Base-by-base conservation (phyloP, 2,797 vertebrate genomes). In the Dromococcyx pavoninus region DNA sequence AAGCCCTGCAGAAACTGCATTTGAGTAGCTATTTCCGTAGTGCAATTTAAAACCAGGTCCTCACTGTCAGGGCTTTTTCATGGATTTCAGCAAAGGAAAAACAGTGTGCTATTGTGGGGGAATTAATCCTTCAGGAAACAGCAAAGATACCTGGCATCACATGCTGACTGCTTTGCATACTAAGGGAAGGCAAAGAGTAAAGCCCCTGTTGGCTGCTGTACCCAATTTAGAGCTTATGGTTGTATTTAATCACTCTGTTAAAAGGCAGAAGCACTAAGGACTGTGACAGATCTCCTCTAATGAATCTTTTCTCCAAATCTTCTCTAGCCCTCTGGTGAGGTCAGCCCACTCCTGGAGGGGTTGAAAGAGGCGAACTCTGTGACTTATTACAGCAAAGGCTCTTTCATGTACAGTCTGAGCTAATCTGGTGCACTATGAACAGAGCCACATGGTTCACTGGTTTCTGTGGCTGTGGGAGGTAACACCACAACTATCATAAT, bases 131-230 rank as follows among this genome's bases (percentile, higher is more conserved):
- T 21, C 44, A 46, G 44, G 44, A 69, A 83, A 30, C 5, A 37
- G 24, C 37, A 16, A 58, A 57, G 54, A 32, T 58, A 28, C 32
- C 66, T 17, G 11, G 15, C 30, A 37, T 32, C 44, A 4, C 16
- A 4, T 3, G 11, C 46, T 64, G 57, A 7, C 53, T 32, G 6
- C 10, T 2, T 2, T n/a, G 8, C 24, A 15, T 2, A 3, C 9
- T 5, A 19, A 30, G 27, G 2, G 16, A 28, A 32, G 41, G 66
- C 0, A 1, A 74, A 61, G 17, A 85, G 22, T 12, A 50, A 71
- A 77, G 12, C 19, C 15, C 37, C 32, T 57, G 17, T 30, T n/a
- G 30, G 50, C 66, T 75, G 23, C 50, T 65, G 28, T 71, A 48
- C 33, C 66, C 12, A 13, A 61, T 33, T 66, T 33, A 51, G 35